phyloP scores from a whole-genome alignment of 30 jellyfish, hydroid and myxozoan genomes.

The Pelagia noctiluca region DNA sequence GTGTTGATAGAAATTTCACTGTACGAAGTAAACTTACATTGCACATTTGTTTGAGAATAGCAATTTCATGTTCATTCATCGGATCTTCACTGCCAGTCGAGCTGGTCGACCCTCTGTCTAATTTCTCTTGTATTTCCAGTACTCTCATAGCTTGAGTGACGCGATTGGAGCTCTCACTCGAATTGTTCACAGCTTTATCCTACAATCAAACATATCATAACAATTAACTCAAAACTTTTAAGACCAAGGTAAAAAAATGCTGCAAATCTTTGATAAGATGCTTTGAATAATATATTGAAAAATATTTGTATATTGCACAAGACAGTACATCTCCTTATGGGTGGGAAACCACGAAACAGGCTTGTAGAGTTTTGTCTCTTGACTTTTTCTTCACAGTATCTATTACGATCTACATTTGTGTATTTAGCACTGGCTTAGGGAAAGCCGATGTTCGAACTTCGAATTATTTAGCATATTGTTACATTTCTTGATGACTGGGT shows the following conservation, averaged over 20 bases:
- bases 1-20: not conserved
- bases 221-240: not conserved
- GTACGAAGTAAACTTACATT: slow-evolving; percentile 54
- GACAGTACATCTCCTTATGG: too few species aligned
- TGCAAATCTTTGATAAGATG: too few species aligned
- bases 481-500: too few species aligned
- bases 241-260: not conserved
- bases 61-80: slow-evolving; percentile 75
- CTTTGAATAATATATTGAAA: too few species aligned
- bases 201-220: slow-evolving; percentile 3
- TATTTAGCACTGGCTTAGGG: too few species aligned
- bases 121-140: slow-evolving; percentile 79
- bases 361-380: too few species aligned
- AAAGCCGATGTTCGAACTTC: too few species aligned
- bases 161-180: not conserved
- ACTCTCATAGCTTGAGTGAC: slow-evolving; percentile 79
- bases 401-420: too few species aligned
- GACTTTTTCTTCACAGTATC: too few species aligned
- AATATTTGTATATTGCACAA: too few species aligned
- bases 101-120: slow-evolving; percentile 62
- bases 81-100: slow-evolving; percentile 80
- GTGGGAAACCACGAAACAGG: too few species aligned
- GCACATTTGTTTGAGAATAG: slow-evolving; percentile 84
- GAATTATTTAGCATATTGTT: too few species aligned
- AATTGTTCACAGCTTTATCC: not conserved